Conservation (phyloP, 1,140 invertebrate genomes). For the Bombus huntii region DNA sequence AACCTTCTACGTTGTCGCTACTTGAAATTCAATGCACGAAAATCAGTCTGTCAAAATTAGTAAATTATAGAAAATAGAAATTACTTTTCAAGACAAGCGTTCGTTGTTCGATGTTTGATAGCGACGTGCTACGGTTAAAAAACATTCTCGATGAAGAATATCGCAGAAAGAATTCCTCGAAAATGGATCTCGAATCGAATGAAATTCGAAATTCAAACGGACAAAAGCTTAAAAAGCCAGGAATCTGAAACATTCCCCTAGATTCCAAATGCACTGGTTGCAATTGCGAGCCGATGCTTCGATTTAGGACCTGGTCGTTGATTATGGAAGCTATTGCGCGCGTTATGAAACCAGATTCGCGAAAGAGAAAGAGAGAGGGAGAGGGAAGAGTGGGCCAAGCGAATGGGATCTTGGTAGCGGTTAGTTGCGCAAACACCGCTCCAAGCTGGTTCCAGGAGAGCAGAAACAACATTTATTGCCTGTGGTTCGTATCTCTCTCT, state of each 20-base stretch:
- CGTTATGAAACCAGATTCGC: conserved; percentile 42
- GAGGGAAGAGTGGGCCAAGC: not conserved
- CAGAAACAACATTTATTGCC: conserved; percentile 50
- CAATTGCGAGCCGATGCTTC: not conserved
- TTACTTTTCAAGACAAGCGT: no score
- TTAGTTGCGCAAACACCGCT: conserved; percentile 47
- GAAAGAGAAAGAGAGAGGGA: not conserved
- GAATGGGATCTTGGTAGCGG: not conserved
- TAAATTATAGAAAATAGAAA: no score
- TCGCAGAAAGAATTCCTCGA: not conserved
- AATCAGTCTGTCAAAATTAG: no score
- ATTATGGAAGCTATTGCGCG: conserved; percentile 10
- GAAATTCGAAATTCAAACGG: not conserved
- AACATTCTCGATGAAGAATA: no score
- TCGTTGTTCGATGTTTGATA: no score
- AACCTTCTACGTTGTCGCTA: no score
- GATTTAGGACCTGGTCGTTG: not conserved
- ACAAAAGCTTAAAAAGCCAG: not conserved
- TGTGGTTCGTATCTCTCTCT: conserved; percentile 7
- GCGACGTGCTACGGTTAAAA: no score
- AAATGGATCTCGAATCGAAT: not conserved
- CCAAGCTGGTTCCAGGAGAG: conserved; percentile 27
- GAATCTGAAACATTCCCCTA: not conserved
- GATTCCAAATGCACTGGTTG: not conserved
- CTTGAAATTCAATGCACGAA: no score